Evolutionary conservation across 2,113 vertebrate species (phyloP).

Genomic region (Oxyura jamaicensis): DNA sequence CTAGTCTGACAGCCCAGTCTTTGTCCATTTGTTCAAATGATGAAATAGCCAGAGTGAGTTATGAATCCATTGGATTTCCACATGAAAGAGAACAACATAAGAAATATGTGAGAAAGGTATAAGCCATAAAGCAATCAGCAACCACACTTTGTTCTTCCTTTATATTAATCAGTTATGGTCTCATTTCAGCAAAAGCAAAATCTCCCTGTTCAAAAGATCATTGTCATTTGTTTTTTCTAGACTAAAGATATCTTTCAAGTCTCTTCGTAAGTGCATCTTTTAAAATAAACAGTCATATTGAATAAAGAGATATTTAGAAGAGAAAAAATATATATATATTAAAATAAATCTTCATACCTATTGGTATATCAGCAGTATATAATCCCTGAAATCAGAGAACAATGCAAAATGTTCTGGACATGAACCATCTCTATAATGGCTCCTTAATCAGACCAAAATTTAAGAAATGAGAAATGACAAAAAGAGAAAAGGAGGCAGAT

Average conservation of each 20-base stretch:
- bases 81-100: background rate
- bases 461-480: background rate
- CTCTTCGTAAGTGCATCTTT: background rate
- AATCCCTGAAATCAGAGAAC: background rate
- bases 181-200: background rate
- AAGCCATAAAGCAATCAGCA: background rate
- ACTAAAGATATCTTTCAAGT: background rate
- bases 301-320: background rate
- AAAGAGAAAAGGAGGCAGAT: background rate
- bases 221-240: background rate
- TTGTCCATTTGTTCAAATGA: background rate
- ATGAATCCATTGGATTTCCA: background rate
- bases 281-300: background rate
- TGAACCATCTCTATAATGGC: accelerated
- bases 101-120: background rate
- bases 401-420: background rate
- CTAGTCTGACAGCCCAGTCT: background rate
- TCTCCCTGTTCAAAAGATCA: background rate
- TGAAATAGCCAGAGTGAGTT: background rate
- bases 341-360: background rate
- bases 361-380: background rate
- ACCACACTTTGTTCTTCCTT: background rate
- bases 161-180: background rate
- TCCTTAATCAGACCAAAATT: background rate
- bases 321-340: background rate